Base-by-base conservation (phyloP, 2,888 invertebrate species). In the Rhamphomyia laevipes region DNA sequence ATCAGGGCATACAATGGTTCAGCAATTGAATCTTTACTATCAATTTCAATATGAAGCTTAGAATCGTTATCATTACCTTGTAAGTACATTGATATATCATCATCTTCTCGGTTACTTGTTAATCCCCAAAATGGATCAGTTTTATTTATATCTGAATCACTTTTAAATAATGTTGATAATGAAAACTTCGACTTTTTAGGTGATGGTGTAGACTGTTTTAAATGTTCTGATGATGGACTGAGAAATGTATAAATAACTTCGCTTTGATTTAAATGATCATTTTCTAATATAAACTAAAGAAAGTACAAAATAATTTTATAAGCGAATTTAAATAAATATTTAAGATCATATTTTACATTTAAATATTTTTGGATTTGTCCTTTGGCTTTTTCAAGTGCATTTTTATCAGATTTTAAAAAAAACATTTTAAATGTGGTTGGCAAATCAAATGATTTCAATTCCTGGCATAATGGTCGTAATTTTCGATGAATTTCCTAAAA, bases 191-290 rank as follows among this genome's bases (percentile, higher is more conserved):
- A 82, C 68, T 89, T 91, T 71, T 90, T 90, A 53, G 86, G 86
- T 59, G 84, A 79, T 41, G 84, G 82, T 41, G 81, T 76, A 49
- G 77, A 75, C 59, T 85, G 85, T 67, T 90, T 89, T 55, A 92
- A 74, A 69, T 88, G 88, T 64, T 91, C 90, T 1, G 91, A 89
- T 66, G 88, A 90, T 4, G 91, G 91, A 66, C 90, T 89, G n/a
- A 93, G 76, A 71, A 93, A 93, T 53, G 87, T 82, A 64, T 91
- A 93, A 56, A 93, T 76, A 47, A 88, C 86, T 72, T 93, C 92
- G 64, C 90, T 86, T 72, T 88, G 87, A 67, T 87, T 87, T 57
- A 92, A 73, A 58, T 83, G 77, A 54, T 91, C 91, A 63, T 92
- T 90, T 72, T 86, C 86, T 66, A 92, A 74, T 58, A 92, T 82